Evolutionary conservation across 2,797 vertebrate genomes (phyloP).

Genomic region (Euthynnus affinis): DNA sequence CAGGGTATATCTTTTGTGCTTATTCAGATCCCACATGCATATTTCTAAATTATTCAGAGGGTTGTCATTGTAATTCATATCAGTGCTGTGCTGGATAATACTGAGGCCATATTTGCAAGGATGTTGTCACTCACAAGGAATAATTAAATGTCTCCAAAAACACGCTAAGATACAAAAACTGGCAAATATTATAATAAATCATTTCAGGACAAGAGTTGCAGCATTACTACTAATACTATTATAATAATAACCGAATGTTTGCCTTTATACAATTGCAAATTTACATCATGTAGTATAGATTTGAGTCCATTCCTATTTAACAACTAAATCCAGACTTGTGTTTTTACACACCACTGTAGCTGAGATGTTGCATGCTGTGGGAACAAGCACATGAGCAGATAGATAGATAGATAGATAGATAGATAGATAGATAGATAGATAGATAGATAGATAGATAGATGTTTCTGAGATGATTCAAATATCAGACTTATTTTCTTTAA

Average conservation of each 20-base stretch:
- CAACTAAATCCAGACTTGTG: conserved; percentile 54
- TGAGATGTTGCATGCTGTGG: conserved; percentile 43
- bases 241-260: conserved; percentile 35
- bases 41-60: background rate
- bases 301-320: conserved; percentile 59
- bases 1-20: background rate
- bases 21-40: background rate
- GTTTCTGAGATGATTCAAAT: background rate
- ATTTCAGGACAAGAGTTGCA: conserved; percentile 14
- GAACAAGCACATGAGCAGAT: conserved; percentile 14
- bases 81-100: background rate
- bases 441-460: conserved; percentile 36
- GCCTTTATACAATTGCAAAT: conserved; percentile 74
- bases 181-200: conserved; percentile 15
- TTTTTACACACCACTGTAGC: conserved; percentile 49
- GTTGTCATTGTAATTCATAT: conserved; percentile 2
- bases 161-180: conserved; percentile 29
- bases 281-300: conserved; percentile 60
- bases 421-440: conserved; percentile 39
- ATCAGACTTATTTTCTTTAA: background rate
- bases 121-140: conserved; percentile 11
- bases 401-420: conserved; percentile 43
- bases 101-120: background rate
- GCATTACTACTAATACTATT: conserved; percentile 31
- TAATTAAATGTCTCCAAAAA: conserved; percentile 11